Percentiles rank a stretch among this genome's conserved stretches.
Evolutionary conservation across 2,113 vertebrate genomes (phyloP).

Genomic region (Rhinogobius similis): DNA sequence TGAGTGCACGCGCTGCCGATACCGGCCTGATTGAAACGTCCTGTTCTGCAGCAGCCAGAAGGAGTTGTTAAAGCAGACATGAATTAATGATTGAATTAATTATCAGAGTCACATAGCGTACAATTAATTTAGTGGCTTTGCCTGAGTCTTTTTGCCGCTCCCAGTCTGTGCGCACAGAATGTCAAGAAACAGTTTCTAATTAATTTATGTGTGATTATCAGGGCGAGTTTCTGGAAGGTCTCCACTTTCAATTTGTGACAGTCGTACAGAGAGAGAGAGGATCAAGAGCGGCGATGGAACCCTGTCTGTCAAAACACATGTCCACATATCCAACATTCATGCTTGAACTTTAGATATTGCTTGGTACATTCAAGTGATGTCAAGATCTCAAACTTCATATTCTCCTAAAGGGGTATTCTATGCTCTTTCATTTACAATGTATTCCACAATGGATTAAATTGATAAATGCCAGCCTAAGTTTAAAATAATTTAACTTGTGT

Average conservation of each 20-base stretch:
- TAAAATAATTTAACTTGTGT: too few relatives aligned
- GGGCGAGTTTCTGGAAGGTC: constrained; percentile 81
- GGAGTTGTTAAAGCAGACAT: constrained; percentile 79
- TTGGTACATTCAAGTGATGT: neutral
- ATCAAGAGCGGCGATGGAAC: constrained; percentile 3
- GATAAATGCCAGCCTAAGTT: neutral
- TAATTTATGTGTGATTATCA: constrained; percentile 85
- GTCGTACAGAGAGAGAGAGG: constrained; percentile 46
- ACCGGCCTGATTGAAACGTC: constrained; percentile 72
- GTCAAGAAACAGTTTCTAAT: constrained; percentile 86
- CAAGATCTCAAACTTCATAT: neutral
- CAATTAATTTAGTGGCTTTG: constrained; percentile 84
- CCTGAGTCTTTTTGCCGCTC: constrained; percentile 74
- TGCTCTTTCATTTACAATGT: neutral
- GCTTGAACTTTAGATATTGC: neutral
- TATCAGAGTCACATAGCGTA: constrained; percentile 82
- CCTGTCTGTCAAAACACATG: constrained; percentile 6
- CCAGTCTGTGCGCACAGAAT: constrained; percentile 75
- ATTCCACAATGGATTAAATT: neutral
- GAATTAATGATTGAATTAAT: constrained; percentile 86
- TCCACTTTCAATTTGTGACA: constrained; percentile 82
- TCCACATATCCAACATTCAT: constrained; percentile 2
- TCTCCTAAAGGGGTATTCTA: neutral
- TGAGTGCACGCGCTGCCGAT: constrained; percentile 34
- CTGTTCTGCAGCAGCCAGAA: constrained; percentile 72